Percentiles rank a stretch among this genome's conserved stretches.
Evolutionary conservation across 2,888 invertebrate genomes (phyloP).

Genomic region (Pycnomerus fuliginosus): DNA sequence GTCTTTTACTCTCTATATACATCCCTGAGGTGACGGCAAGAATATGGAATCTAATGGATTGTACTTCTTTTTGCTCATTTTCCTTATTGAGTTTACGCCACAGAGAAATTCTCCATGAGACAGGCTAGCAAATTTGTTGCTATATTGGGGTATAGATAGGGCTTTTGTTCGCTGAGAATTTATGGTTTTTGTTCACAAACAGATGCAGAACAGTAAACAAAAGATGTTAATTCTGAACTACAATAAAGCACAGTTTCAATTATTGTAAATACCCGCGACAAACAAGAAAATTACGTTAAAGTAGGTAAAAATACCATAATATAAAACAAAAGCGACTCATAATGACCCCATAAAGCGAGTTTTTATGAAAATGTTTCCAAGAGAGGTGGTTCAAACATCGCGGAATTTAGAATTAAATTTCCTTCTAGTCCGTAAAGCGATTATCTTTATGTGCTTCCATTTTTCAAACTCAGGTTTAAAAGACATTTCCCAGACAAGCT

Average conservation of each 20-base stretch:
- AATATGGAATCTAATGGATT: slow-evolving; percentile 29
- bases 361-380: slow-evolving; percentile 22
- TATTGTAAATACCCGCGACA: slow-evolving; percentile 9
- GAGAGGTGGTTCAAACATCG: slow-evolving; percentile 30
- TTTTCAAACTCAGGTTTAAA: slow-evolving; percentile 39
- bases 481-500: slow-evolving; percentile 37
- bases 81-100: too few relatives aligned
- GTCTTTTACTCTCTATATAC: slow-evolving; percentile 20
- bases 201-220: too few relatives aligned
- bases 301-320: slow-evolving; percentile 17
- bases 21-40: slow-evolving; percentile 27
- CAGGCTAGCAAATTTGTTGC: too few relatives aligned
- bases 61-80: too few relatives aligned
- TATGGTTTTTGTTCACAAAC: too few relatives aligned
- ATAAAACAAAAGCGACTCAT: slow-evolving; percentile 18
- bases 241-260: slow-evolving; percentile 10
- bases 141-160: too few relatives aligned
- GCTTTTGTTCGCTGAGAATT: too few relatives aligned
- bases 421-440: slow-evolving; percentile 37
- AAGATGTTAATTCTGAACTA: slow-evolving; percentile 1
- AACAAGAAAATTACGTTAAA: slow-evolving; percentile 19
- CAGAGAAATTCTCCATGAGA: too few relatives aligned
- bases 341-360: slow-evolving; percentile 22
- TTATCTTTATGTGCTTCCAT: slow-evolving; percentile 39
- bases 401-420: slow-evolving; percentile 39